These are phyloP conservation scores for Muricea muricata DNA, from an alignment of 92 coral and sea anemone genomes.

Conservation along the genomic window DNA sequence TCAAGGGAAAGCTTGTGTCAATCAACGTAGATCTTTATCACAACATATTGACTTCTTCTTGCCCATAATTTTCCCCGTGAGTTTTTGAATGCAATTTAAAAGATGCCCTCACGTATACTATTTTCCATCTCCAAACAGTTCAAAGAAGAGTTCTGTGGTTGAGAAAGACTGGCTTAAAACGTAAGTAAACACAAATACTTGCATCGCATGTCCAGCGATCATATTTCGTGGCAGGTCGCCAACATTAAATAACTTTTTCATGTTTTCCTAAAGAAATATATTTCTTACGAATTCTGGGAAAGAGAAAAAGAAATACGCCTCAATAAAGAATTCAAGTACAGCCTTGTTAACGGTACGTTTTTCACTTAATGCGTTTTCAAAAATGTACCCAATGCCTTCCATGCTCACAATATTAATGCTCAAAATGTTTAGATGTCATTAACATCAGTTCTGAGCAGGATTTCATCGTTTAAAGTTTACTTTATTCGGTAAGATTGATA, in stretches of 20 bases:
- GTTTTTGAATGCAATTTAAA: too few species aligned
- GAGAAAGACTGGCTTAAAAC: slow-evolving; percentile 17
- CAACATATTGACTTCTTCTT: too few species aligned
- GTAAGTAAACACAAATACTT: not conserved
- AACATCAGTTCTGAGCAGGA: not conserved
- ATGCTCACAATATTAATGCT: not conserved
- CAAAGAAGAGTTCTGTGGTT: not conserved
- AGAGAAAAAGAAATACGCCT: not conserved
- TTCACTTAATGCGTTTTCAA: not conserved
- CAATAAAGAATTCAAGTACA: not conserved
- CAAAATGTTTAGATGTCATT: not conserved
- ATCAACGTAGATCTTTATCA: too few species aligned
- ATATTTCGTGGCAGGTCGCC: not conserved
- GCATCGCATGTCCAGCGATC: too few species aligned
- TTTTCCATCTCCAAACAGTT: not conserved
- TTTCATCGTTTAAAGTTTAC: slow-evolving; percentile 4
- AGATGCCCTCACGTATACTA: too few species aligned
- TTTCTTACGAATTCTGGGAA: not conserved
- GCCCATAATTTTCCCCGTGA: too few species aligned
- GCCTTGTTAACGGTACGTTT: slow-evolving; percentile 18
- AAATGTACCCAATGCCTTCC: not conserved
- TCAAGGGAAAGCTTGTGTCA: too few species aligned
- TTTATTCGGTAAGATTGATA: slow-evolving; percentile 6
- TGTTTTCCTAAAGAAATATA: not conserved
- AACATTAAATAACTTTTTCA: not conserved